Conservation (phyloP, 2,113 vertebrate species). For the Sceloporus undulatus region DNA sequence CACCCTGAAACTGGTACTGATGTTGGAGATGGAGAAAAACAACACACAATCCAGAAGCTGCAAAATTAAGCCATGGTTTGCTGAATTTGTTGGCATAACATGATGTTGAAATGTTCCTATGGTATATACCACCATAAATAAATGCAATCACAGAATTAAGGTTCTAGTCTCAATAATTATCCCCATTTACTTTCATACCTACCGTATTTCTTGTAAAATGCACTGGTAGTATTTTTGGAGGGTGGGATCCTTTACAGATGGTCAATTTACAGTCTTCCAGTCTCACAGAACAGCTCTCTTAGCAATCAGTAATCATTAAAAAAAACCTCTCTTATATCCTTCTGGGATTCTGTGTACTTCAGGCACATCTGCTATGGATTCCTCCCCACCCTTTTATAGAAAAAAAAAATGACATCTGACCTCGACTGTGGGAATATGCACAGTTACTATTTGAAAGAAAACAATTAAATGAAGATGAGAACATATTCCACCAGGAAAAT, state of each 20-base stretch:
- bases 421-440: slow-evolving; percentile 17
- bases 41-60: too few species aligned
- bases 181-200: background rate
- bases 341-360: background rate
- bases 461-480: background rate
- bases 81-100: too few species aligned
- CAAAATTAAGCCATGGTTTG: too few species aligned
- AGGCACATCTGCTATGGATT: slow-evolving; percentile 12
- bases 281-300: slow-evolving; percentile 15
- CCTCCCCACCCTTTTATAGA: background rate
- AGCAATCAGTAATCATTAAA: background rate
- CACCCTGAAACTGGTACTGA: too few species aligned
- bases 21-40: too few species aligned
- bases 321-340: background rate
- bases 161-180: background rate
- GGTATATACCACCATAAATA: too few species aligned
- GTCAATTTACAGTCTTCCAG: background rate
- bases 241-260: background rate
- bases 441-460: slow-evolving; percentile 1
- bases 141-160: background rate
- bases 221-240: background rate
- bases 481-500: slow-evolving; percentile 27
- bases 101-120: too few species aligned
- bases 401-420: background rate
- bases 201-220: background rate